Conservation (phyloP, 2,888 invertebrate species). For the Tachina lurida region DNA sequence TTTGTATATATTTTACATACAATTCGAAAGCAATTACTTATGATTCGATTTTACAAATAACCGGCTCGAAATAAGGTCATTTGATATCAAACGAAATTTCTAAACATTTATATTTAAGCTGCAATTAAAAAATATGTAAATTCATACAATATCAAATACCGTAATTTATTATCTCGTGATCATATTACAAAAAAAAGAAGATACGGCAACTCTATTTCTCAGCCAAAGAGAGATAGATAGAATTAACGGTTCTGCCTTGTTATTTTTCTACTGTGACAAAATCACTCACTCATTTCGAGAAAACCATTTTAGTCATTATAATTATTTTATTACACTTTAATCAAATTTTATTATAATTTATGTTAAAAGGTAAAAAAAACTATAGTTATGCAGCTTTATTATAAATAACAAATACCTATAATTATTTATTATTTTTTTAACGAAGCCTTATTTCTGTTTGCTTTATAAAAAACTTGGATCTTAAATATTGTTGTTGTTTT, state of each 20-base stretch:
- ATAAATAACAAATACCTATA: slow-evolving; percentile 12
- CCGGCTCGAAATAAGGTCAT: too few species aligned
- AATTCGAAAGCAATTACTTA: too few species aligned
- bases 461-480: slow-evolving; percentile 37
- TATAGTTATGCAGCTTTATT: slow-evolving; percentile 61
- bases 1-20: too few species aligned
- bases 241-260: not conserved
- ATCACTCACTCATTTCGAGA: slow-evolving; percentile 59
- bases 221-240: not conserved
- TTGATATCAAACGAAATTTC: too few species aligned
- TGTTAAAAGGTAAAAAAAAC: slow-evolving; percentile 19
- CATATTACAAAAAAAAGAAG: not conserved
- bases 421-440: slow-evolving; percentile 50
- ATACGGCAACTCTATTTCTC: not conserved
- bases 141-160: too few species aligned
- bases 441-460: slow-evolving; percentile 12
- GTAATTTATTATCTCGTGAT: too few species aligned
- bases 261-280: not conserved
- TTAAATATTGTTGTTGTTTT: slow-evolving; percentile 14
- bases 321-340: slow-evolving; percentile 42
- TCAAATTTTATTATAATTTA: slow-evolving; percentile 38
- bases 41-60: too few species aligned
- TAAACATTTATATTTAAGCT: too few species aligned
- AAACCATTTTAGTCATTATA: slow-evolving; percentile 63
- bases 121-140: too few species aligned